Conservation (phyloP, 2,797 vertebrate genomes). For the Acanthurus leucopareius region DNA sequence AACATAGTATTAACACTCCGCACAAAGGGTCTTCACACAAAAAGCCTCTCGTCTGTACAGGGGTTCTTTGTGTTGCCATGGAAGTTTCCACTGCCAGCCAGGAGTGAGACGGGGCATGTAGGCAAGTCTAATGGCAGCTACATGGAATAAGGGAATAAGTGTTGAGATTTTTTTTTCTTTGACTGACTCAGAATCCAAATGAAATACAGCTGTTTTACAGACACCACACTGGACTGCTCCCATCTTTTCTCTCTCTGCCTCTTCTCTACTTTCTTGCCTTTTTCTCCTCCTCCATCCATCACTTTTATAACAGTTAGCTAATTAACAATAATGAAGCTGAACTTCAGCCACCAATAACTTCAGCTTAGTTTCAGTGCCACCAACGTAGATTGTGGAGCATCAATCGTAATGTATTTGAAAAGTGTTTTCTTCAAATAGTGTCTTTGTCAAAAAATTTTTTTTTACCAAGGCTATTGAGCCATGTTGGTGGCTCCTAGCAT, state of each 20-base stretch:
- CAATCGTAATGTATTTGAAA: background rate
- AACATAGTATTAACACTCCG: constrained; percentile 66
- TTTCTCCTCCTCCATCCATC: constrained; percentile 8
- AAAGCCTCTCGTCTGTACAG: constrained; percentile 68
- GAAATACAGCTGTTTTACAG: constrained; percentile 81
- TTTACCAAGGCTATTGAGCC: background rate
- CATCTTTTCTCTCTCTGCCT: constrained; percentile 30
- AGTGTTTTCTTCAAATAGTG: background rate
- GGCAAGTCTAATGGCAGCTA: constrained; percentile 80
- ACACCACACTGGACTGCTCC: constrained; percentile 56
- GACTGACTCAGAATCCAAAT: constrained; percentile 78
- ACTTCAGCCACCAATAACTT: background rate
- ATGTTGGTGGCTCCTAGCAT: background rate
- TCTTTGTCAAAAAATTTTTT: background rate
- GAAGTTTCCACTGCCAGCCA: constrained; percentile 82
- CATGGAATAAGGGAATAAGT: constrained; percentile 69
- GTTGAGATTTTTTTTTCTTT: constrained; percentile 71
- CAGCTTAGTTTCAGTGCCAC: background rate
- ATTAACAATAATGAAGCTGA: background rate
- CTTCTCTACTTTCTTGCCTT: background rate
- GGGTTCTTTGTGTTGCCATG: constrained; percentile 79
- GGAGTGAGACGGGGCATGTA: constrained; percentile 63
- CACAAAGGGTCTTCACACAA: constrained; percentile 73
- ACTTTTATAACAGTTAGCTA: background rate
- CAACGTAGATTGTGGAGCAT: background rate